Evolutionary conservation across 2,113 vertebrate species (phyloP).

Genomic region (Microtus ochrogaster): DNA sequence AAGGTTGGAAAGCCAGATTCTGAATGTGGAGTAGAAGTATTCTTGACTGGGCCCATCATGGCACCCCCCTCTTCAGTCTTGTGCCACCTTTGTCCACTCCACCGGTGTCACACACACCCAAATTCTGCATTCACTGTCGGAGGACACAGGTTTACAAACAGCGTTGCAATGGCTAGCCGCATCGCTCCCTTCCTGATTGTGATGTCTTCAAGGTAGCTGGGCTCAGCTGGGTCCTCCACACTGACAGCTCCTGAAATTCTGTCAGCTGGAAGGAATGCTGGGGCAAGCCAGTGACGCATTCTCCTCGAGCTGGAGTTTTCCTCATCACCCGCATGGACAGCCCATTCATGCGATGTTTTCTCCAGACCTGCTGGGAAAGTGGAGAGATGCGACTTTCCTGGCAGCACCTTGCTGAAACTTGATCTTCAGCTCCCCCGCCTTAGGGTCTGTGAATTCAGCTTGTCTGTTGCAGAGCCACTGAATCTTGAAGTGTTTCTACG

Average conservation of each 20-base stretch:
- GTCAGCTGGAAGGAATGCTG: background rate
- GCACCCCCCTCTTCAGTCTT: too few relatives aligned
- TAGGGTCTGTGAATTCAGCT: background rate
- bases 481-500: background rate
- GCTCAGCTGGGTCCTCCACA: background rate
- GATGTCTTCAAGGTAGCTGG: background rate
- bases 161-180: accelerated
- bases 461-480: background rate
- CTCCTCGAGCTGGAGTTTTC: background rate
- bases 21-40: background rate
- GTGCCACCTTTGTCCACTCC: accelerated
- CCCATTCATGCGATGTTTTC: background rate
- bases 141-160: background rate
- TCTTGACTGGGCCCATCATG: accelerated
- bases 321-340: background rate
- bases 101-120: background rate
- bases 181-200: background rate
- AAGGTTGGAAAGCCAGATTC: background rate
- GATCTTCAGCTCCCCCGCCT: background rate
- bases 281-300: accelerated
- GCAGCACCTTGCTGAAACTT: background rate
- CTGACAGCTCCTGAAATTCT: background rate
- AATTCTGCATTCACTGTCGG: background rate
- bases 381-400: background rate
- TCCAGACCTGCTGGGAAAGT: background rate